A percentile compares a stretch with the other conserved stretches of the same genome.
Conservation (phyloP, 1,140 invertebrate species). For the Ceratosolen solmsi region DNA sequence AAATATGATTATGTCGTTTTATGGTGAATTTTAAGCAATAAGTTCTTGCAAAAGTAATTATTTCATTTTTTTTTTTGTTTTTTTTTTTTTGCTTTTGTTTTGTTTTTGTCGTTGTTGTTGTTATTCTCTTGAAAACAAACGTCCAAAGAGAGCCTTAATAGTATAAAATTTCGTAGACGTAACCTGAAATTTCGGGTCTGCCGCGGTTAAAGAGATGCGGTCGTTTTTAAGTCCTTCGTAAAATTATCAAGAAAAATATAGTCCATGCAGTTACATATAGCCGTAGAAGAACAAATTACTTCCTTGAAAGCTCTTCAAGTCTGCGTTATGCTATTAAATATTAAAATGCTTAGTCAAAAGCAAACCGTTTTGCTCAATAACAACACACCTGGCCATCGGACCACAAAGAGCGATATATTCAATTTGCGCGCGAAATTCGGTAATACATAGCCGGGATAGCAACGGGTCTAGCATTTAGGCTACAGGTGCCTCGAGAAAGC, state of each 20-base stretch:
- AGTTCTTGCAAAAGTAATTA: background rate
- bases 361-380: constrained; percentile 6
- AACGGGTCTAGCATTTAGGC: background rate
- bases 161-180: background rate
- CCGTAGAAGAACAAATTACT: constrained; percentile 7
- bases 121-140: background rate
- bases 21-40: background rate
- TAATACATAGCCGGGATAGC: background rate
- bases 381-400: constrained; percentile 2
- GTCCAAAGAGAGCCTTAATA: background rate
- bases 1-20: background rate
- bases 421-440: constrained; percentile 34
- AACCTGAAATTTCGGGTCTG: background rate
- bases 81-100: too few species aligned
- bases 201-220: background rate
- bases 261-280: too few species aligned
- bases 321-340: background rate
- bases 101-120: too few species aligned
- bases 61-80: too few species aligned
- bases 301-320: constrained; percentile 9
- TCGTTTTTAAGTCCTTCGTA: constrained; percentile 14
- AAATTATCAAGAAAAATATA: background rate
- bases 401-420: constrained; percentile 4
- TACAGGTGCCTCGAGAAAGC: constrained; percentile 7
- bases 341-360: background rate